Percentiles rank a stretch among this genome's conserved stretches.
These are phyloP conservation scores for Tragelaphus buxtoni DNA, from an alignment of 2,113 vertebrate genomes.

Conservation along the genomic window DNA sequence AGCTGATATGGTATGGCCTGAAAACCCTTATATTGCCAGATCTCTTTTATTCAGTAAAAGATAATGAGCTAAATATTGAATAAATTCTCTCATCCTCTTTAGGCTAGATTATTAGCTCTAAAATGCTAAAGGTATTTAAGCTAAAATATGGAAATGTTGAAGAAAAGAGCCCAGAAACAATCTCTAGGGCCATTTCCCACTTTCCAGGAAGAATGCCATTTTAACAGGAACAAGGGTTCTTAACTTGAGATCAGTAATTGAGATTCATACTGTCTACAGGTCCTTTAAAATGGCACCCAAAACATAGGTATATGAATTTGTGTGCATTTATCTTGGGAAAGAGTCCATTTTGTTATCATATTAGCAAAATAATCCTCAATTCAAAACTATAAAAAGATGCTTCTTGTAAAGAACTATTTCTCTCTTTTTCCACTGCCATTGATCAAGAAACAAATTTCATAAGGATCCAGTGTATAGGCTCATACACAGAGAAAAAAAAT, in stretches of 20 bases:
- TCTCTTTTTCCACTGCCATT: background rate
- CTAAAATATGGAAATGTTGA: background rate
- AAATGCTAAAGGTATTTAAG: background rate
- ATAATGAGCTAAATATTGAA: background rate
- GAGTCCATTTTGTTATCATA: background rate
- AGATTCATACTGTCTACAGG: background rate
- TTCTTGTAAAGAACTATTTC: background rate
- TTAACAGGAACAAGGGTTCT: background rate
- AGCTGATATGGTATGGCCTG: background rate
- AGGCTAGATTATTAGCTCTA: background rate
- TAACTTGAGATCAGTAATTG: background rate
- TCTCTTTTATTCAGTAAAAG: conserved; percentile 14
- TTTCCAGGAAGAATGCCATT: background rate
- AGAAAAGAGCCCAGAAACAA: background rate
- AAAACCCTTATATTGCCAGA: background rate
- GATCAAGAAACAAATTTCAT: background rate
- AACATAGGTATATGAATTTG: background rate
- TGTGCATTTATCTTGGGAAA: background rate
- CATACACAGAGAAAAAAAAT: background rate
- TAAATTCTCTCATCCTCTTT: background rate
- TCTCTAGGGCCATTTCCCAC: background rate
- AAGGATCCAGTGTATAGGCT: background rate
- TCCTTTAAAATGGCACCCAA: background rate
- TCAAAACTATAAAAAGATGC: background rate
- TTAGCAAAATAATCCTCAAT: background rate